Base-by-base conservation (phyloP, 1,140 invertebrate genomes). In the Aphidius gifuensis region DNA sequence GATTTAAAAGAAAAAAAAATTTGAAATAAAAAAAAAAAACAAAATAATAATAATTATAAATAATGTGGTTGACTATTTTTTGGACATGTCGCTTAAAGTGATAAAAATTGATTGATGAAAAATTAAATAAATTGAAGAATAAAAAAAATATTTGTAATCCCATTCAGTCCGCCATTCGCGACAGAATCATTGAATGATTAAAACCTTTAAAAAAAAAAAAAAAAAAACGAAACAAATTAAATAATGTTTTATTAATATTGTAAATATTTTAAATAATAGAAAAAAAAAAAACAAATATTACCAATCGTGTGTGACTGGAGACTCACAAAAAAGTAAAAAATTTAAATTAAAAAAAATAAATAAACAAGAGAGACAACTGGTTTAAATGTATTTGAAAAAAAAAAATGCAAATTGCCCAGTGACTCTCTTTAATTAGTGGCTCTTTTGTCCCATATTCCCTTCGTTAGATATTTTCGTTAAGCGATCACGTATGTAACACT, bases 201-300 rank as follows among this genome's bases (percentile, higher is more conserved):
- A 16, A 16, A 16, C 16, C 16, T 16, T 16, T 1, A 65, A 64
- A 66, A 58, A 67, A 62, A 66, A 64, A 66, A 64, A 67, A 63
- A 60, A 60, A 55, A 57, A 67, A 64, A 66, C 61, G 60, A 68
- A 68, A 65, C 61, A 70, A 70, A 68, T 68, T 71, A 69, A 76
- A 72, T 73, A 73, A 77, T 72, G 75, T 80, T 80, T 77, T 77
- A 79, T 75, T 79, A 79, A 78, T 75, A 77, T 74, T 78, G 75
- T 78, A 78, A 64, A 78, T 78, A 78, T 77, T 78, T 77, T 77
- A 76, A 77, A 79, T 78, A 76, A 75, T 77, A 74, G 75, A 76
- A 51, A 44, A 16, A 58, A n/a, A 46, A 8, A 46, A 72, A 59
- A 74, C 69, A 71, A 65, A 71, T 67, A 75, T 69, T 51, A 69